A percentile compares a stretch with the other conserved stretches of the same genome.
Evolutionary conservation across 2,888 invertebrate genomes (phyloP).

Genomic region (Stegophylla sp.): DNA sequence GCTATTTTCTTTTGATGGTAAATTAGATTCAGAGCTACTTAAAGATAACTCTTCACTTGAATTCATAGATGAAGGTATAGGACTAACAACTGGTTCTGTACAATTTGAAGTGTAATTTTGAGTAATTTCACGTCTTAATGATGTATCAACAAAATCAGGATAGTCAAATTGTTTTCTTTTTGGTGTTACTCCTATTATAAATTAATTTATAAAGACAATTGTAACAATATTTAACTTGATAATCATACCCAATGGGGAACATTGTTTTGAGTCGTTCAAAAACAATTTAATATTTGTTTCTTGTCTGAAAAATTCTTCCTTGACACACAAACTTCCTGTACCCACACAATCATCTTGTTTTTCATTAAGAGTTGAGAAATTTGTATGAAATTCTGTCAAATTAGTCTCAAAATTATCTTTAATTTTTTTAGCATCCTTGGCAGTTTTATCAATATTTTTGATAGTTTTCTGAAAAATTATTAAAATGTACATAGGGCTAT

Average conservation of each 20-base stretch:
- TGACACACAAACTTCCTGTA: conserved; percentile 47
- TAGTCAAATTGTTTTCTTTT: conserved; percentile 61
- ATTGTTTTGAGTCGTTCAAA: conserved; percentile 47
- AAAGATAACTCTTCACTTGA: conserved; percentile 1
- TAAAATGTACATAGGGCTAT: neutral
- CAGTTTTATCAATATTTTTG: neutral
- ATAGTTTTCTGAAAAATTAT: conserved; percentile 31
- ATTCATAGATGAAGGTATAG: neutral
- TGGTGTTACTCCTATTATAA: conserved; percentile 62
- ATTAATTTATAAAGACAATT: neutral
- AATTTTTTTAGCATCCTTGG: conserved; percentile 13
- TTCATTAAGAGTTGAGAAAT: conserved; percentile 33
- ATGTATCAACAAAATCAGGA: conserved; percentile 46
- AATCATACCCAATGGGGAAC: conserved; percentile 32
- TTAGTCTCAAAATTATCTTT: conserved; percentile 14
- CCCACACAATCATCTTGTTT: conserved; percentile 48
- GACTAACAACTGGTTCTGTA: conserved; percentile 2
- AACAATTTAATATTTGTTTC: conserved; percentile 50
- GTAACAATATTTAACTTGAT: neutral
- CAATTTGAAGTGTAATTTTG: conserved; percentile 30
- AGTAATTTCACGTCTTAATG: conserved; percentile 50
- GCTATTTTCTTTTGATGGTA: conserved; percentile 51
- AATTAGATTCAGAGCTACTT: conserved; percentile 19
- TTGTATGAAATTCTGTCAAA: conserved; percentile 36
- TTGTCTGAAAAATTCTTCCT: conserved; percentile 57